Percentiles rank a stretch among this genome's conserved stretches.
phyloP scores from a whole-genome alignment of 1,140 invertebrate genomes.

The Zaprionus davidi region DNA sequence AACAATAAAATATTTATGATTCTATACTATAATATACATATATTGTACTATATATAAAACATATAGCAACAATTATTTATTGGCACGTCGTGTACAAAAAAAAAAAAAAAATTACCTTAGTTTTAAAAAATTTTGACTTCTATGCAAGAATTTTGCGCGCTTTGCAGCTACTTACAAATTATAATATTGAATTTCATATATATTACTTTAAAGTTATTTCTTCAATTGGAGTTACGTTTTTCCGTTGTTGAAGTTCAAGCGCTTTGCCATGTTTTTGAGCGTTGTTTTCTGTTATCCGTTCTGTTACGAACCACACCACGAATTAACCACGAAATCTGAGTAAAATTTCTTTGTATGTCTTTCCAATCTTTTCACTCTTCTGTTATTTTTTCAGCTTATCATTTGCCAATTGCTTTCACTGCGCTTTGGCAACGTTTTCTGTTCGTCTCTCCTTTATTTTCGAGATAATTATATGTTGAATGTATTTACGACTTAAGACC shows the following conservation, averaged over 20 bases:
- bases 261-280: conserved; percentile 36
- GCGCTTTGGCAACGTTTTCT: conserved; percentile 31
- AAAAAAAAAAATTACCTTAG: conserved; percentile 12
- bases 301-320: conserved; percentile 67
- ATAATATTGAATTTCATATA: conserved; percentile 25
- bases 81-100: conserved; percentile 71
- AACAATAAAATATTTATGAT: conserved; percentile 23
- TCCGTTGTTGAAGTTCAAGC: conserved; percentile 40
- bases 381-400: conserved; percentile 14
- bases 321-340: conserved; percentile 63
- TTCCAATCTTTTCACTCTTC: conserved; percentile 5
- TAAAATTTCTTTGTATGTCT: conserved; percentile 21
- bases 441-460: neutral
- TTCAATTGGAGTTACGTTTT: conserved; percentile 47
- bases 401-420: conserved; percentile 33
- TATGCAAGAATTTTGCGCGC: conserved; percentile 55
- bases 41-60: conserved; percentile 51
- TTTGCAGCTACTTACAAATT: conserved; percentile 33
- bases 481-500: neutral
- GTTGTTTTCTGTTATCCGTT: conserved; percentile 27
- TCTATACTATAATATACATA: conserved; percentile 45
- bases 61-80: conserved; percentile 51
- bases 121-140: conserved; percentile 38
- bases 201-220: conserved; percentile 23
- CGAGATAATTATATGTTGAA: too few species aligned